Evolutionary conservation across 2,888 invertebrate species (phyloP).

Genomic region (Nasonovia ribisnigri): DNA sequence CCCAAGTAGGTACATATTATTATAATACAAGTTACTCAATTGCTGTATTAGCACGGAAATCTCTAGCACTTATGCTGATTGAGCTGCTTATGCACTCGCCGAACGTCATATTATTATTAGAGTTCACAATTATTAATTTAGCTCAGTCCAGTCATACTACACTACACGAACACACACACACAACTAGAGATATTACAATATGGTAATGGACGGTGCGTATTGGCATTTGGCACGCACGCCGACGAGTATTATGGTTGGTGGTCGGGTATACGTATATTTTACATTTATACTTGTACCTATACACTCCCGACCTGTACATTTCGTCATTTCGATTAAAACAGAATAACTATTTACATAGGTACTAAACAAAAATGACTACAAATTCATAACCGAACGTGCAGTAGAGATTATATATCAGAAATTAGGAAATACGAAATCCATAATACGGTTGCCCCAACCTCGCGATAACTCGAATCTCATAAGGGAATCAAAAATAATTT

Average conservation of each 20-base stretch:
- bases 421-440: neutral
- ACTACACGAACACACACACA: no score
- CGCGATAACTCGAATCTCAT: no score
- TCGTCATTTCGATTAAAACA: neutral
- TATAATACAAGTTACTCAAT: neutral
- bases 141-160: neutral
- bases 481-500: no score
- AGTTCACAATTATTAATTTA: neutral
- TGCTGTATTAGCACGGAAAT: neutral
- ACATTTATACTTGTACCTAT: no score
- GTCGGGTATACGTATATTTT: neutral
- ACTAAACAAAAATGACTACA: neutral
- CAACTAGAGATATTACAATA: neutral
- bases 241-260: neutral
- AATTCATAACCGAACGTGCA: neutral
- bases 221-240: neutral
- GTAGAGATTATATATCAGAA: neutral
- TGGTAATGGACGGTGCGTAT: neutral
- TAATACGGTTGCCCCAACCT: no score
- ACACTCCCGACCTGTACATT: neutral
- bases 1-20: neutral
- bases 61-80: slow-evolving; percentile 1
- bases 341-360: no score
- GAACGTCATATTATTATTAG: neutral
- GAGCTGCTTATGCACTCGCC: neutral